Base-by-base conservation (phyloP, 2,888 invertebrate species). In the Yponomeuta cagnagella region DNA sequence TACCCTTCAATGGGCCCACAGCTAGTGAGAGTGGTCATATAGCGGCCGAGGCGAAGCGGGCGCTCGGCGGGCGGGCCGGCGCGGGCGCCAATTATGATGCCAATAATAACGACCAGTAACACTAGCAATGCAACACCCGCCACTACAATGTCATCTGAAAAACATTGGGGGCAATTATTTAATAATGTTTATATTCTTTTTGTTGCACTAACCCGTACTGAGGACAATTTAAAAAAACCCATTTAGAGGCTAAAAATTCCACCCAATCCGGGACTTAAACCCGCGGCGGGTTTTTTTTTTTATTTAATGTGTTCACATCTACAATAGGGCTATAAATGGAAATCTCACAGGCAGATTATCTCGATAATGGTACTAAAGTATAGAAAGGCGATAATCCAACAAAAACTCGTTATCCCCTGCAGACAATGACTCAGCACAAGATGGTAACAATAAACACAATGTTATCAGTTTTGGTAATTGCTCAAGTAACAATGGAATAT, bases 1-100 rank as follows among this genome's bases (percentile, higher is more conserved):
- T 83, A 95, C 95, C 97, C 97, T 87, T 97, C 95, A 37, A 97
- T 95, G 73, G 92, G 93, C 70, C 97, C 97, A 81, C 97, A 97
- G 63, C 95, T 93, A 1, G 96, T 96, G 67, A 95, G 93, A 0
- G 97, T 95, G 70, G 94, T 93, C 33, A 96, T 93, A 79, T 92
- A 96, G 74, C 94, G 94, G 15, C 96, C 96, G 75, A 96, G 95
- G 68, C 95, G 94, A 70, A 96, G 80, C 0, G 95, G 95, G 2
- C 95, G 93, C 69, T 93, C 92, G 8, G 85, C 83, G 0, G 93
- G 89, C 4, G 92, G 88, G 8, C 89, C 87, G 68, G 93, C 93
- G 12, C 83, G 79, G 0, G 93, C 90, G 6, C 94, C 94, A 33
- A 94, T 91, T 23, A 94, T 88, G 2, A 94, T 92, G 63, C 96